A percentile compares a stretch with the other conserved stretches of the same genome.
Conservation (phyloP, 2,797 vertebrate species). For the Buceros bicornis region DNA sequence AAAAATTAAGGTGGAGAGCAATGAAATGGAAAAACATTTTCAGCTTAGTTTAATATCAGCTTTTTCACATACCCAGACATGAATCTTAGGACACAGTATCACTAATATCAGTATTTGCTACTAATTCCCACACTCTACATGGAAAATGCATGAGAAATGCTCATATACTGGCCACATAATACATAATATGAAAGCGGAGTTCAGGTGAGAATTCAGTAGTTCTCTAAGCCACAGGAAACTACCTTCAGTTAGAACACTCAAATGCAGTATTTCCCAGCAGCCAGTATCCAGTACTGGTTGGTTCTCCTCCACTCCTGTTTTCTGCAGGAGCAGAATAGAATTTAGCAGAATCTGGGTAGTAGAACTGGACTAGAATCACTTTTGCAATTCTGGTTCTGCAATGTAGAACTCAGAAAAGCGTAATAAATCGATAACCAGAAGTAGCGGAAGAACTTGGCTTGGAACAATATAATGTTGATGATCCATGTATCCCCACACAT, state of each 20-base stretch:
- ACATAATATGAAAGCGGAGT: background rate
- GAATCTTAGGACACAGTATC: background rate
- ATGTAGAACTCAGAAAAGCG: background rate
- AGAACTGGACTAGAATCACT: background rate
- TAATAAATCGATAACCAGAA: conserved; percentile 12
- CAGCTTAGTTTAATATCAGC: background rate
- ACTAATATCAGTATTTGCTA: background rate
- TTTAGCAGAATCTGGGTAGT: background rate
- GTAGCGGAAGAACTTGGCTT: background rate
- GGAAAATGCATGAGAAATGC: background rate
- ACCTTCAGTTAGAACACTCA: background rate
- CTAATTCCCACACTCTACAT: background rate
- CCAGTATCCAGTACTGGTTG: background rate
- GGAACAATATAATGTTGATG: background rate
- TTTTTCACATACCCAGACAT: background rate
- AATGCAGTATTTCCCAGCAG: background rate
- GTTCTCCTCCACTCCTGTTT: background rate
- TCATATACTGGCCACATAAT: background rate
- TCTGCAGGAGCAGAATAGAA: background rate
- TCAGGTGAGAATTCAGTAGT: background rate
- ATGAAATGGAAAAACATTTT: background rate
- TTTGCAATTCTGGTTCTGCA: background rate
- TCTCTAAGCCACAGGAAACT: background rate
- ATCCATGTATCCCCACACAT: background rate
- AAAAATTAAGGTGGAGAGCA: background rate